phyloP scores from a whole-genome alignment of 2,888 invertebrate species.

The Drosophila koepferae region DNA sequence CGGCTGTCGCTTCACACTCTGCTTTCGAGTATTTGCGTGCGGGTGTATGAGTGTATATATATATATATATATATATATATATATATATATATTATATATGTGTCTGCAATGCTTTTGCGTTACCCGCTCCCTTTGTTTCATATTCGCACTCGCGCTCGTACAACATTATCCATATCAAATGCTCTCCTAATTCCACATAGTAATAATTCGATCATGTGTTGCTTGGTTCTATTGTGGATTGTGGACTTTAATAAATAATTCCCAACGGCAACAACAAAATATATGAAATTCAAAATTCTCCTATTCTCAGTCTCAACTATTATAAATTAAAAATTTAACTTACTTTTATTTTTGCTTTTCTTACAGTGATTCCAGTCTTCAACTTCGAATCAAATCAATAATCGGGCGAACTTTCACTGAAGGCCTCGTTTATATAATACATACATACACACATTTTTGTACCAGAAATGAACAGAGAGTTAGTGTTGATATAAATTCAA shows the following conservation, averaged over 20 bases:
- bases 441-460: conserved; percentile 63
- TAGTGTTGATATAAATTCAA: conserved; percentile 43
- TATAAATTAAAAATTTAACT: conserved; percentile 2
- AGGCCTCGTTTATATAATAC: conserved; percentile 59
- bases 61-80: background rate
- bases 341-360: conserved; percentile 19
- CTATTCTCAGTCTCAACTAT: conserved; percentile 19
- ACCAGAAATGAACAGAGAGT: conserved; percentile 59
- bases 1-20: conserved; percentile 35
- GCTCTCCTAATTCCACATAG: conserved; percentile 58
- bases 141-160: conserved; percentile 41
- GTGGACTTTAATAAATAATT: conserved; percentile 18
- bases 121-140: conserved; percentile 75
- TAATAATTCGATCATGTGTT: conserved; percentile 72
- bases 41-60: conserved; percentile 20
- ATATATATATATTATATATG: conserved; percentile 41
- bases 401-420: conserved; percentile 70
- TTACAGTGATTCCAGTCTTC: conserved; percentile 76
- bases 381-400: conserved; percentile 68
- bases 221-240: conserved; percentile 32
- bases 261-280: background rate
- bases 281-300: background rate
- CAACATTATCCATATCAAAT: conserved; percentile 73
- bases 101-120: conserved; percentile 71
- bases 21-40: conserved; percentile 30